Conservation (phyloP, 2,888 invertebrate genomes). For the Chalcosyrphus nemorum region DNA sequence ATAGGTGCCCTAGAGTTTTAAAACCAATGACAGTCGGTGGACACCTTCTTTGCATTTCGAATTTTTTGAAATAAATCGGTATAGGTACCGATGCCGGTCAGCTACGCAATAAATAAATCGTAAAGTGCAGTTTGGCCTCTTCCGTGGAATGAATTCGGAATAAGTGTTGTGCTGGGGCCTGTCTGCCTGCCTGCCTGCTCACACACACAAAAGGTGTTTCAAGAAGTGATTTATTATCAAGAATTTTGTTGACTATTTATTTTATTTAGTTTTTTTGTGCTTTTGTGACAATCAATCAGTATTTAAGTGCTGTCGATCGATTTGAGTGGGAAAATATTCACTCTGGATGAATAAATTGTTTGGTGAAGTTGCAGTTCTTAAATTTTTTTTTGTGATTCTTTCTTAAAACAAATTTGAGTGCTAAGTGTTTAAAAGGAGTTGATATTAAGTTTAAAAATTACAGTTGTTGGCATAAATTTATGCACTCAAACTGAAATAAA, state of each 20-base stretch:
- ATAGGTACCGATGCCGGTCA: conserved; percentile 4
- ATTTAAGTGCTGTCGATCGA: conserved; percentile 18
- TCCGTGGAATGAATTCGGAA: conserved; percentile 48
- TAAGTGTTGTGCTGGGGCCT: too few species aligned
- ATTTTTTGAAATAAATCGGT: too few species aligned
- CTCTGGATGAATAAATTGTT: not conserved
- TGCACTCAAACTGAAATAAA: too few species aligned
- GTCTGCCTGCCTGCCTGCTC: too few species aligned
- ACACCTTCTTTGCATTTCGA: conserved; percentile 3
- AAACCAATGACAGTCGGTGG: conserved; percentile 8
- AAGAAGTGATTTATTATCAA: conserved; percentile 44
- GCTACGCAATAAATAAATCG: conserved; percentile 27
- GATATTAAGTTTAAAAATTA: too few species aligned
- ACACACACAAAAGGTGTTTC: conserved; percentile 5
- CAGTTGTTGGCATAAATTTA: too few species aligned
- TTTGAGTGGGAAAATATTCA: not conserved
- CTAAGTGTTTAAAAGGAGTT: too few species aligned
- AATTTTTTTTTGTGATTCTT: too few species aligned
- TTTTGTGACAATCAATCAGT: conserved; percentile 31
- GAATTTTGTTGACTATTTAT: conserved; percentile 22
- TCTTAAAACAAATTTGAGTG: too few species aligned
- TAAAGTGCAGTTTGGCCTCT: conserved; percentile 19
- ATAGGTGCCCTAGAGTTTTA: not conserved
- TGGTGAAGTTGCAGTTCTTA: too few species aligned
- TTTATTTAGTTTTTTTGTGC: too few species aligned